phyloP scores from a whole-genome alignment of 1,140 invertebrate genomes.

The Yoshiicerus persimilis region DNA sequence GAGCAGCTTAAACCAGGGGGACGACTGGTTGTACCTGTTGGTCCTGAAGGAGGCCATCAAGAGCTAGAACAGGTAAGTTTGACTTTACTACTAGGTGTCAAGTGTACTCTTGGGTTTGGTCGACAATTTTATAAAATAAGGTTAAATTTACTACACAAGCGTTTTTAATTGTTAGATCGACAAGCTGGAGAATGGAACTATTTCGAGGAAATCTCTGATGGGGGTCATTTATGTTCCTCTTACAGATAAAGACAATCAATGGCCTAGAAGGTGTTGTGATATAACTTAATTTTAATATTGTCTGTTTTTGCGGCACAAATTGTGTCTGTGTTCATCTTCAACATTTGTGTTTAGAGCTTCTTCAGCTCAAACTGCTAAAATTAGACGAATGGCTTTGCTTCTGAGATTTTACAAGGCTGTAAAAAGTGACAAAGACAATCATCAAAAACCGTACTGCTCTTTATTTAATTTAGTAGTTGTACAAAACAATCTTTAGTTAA shows the following conservation, averaged over 20 bases:
- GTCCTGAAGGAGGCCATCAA: constrained; percentile 52
- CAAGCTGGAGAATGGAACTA: constrained; percentile 76
- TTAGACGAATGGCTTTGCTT: constrained; percentile 7
- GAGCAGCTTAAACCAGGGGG: constrained; percentile 44
- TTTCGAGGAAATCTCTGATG: constrained; percentile 81
- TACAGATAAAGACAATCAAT: constrained; percentile 80
- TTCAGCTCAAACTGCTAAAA: not conserved
- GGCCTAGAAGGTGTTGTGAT: constrained; percentile 53
- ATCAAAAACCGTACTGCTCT: not conserved
- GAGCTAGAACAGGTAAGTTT: not conserved
- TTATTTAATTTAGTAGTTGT: not conserved
- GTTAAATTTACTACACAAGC: no score
- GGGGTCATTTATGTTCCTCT: constrained; percentile 96
- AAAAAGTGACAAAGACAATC: not conserved
- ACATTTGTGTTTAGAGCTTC: not conserved
- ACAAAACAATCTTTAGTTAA: not conserved
- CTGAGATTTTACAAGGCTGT: not conserved
- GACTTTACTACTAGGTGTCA: not conserved
- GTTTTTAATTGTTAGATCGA: constrained; percentile 68
- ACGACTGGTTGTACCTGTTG: constrained; percentile 83
- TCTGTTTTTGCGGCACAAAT: no score
- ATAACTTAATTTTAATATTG: not conserved
- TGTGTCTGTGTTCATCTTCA: not conserved
- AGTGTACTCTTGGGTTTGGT: not conserved
- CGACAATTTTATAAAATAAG: not conserved